Evolutionary conservation across 2,888 invertebrate genomes (phyloP).

Genomic region (Tinea pellionella): DNA sequence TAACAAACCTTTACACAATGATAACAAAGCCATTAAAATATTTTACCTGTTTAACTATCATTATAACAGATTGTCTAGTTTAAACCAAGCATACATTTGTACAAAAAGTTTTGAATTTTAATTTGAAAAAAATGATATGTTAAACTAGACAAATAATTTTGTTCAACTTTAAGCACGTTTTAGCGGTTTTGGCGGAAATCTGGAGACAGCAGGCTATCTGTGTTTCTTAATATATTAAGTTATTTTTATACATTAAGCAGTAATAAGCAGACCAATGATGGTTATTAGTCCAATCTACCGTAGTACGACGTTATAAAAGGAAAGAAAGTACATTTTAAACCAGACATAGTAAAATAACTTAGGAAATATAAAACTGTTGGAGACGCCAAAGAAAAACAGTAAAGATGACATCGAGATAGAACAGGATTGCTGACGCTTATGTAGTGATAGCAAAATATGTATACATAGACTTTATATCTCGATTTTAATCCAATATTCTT

Average conservation of each 20-base stretch:
- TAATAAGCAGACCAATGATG: too few species aligned
- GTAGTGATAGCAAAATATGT: neutral
- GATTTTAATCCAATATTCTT: neutral
- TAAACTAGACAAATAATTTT: too few species aligned
- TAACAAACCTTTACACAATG: neutral
- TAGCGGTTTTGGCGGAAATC: too few species aligned
- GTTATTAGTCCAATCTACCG: too few species aligned
- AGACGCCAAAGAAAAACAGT: neutral
- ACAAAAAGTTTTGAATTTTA: too few species aligned
- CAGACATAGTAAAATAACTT: neutral
- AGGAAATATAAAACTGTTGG: neutral
- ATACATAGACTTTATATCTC: neutral
- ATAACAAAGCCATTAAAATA: neutral
- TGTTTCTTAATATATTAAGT: too few species aligned
- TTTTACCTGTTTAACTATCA: neutral
- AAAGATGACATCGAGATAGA: neutral
- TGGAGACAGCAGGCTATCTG: too few species aligned
- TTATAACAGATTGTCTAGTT: neutral
- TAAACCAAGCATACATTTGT: too few species aligned
- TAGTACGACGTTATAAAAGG: too few species aligned
- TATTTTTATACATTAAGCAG: too few species aligned
- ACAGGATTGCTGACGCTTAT: neutral
- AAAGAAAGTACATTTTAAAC: neutral
- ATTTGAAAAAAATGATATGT: too few species aligned
- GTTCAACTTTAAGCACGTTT: too few species aligned